Base-by-base conservation (phyloP, 2,888 invertebrate species). In the Teleogryllus oceanicus region DNA sequence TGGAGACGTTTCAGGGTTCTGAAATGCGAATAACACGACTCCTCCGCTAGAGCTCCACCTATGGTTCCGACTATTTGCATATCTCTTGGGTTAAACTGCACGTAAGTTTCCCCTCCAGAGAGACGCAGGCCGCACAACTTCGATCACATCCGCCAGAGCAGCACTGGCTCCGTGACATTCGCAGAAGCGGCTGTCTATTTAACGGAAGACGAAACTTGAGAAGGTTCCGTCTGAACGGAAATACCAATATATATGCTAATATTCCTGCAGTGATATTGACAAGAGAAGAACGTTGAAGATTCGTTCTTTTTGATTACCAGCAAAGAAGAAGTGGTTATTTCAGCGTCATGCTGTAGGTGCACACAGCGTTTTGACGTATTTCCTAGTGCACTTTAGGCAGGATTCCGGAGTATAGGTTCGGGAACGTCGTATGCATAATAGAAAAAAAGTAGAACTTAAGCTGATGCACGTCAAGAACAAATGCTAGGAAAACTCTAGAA, bases 221-320 rank as follows among this genome's bases (percentile, higher is more conserved):
- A 62, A 37, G 37, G 37, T 62, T 62, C 62, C 62, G n/a, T 62
- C 12, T 62, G n/a, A 62, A 62, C 5, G n/a, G 62, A 62, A 62
- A 62, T 62, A 62, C 62, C 62, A 62, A 62, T 62, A 62, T 62
- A 62, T 62, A 62, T 62, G 62, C 62, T 62, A 62, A 62, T 62
- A n/a, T 62, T 18, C 4, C 13, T 18, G 62, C 16, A 62, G 62
- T 62, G 62, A 62, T 62, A 62, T 62, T 62, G 62, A 62, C 62
- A 62, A 62, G 62, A 62, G 62, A 62, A n/a, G 62, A 62, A 62
- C 16, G n/a, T n/a, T 62, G 62, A 62, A 62, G 62, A 62, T n/a
- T 62, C 62, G 62, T 62, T 5, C 37, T 37, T 37, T 37, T 37
- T 37, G 37, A 37, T 37, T 37, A 37, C 37, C 8, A 37, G 37